A percentile compares a stretch with the other conserved stretches of the same genome.
Evolutionary conservation across 1,140 invertebrate genomes (phyloP).

Genomic region (Hyles euphorbiae): DNA sequence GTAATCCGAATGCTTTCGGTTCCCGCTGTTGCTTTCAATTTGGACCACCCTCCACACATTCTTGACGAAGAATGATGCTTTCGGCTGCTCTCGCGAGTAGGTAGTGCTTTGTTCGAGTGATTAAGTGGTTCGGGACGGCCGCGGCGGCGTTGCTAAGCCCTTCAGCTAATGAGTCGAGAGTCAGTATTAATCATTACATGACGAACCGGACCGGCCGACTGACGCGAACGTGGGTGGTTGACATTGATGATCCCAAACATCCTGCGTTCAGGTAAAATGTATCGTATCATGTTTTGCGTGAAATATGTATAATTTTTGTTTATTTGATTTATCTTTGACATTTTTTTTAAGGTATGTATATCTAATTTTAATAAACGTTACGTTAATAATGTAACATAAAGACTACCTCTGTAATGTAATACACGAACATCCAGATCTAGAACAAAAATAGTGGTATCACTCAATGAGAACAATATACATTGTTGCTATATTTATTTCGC

Average conservation of each 20-base stretch:
- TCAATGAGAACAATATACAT: too few relatives aligned
- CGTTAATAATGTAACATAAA: too few relatives aligned
- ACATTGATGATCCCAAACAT: slow-evolving; percentile 12
- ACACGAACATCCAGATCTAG: too few relatives aligned
- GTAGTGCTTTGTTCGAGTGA: slow-evolving; percentile 73
- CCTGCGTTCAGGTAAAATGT: neutral
- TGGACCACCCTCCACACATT: slow-evolving; percentile 46
- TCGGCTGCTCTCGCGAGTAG: slow-evolving; percentile 67
- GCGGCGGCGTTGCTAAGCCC: slow-evolving; percentile 57
- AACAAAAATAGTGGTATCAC: too few relatives aligned
- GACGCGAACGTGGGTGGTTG: slow-evolving; percentile 54
- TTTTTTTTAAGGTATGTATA: too few relatives aligned
- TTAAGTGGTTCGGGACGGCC: slow-evolving; percentile 61
- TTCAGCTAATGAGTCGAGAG: slow-evolving; percentile 72
- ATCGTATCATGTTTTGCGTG: too few relatives aligned
- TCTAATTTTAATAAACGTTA: too few relatives aligned
- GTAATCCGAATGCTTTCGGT: neutral
- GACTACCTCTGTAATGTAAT: too few relatives aligned
- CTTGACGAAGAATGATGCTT: slow-evolving; percentile 74
- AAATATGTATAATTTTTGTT: too few relatives aligned
- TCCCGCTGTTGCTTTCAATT: neutral
- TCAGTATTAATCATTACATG: slow-evolving; percentile 67
- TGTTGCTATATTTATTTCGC: too few relatives aligned
- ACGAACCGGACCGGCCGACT: slow-evolving; percentile 41
- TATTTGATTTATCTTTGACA: too few relatives aligned